Percentiles rank a stretch among this genome's conserved stretches.
Evolutionary conservation across 2,888 invertebrate species (phyloP).

Genomic region (Sarcophaga subvicina): DNA sequence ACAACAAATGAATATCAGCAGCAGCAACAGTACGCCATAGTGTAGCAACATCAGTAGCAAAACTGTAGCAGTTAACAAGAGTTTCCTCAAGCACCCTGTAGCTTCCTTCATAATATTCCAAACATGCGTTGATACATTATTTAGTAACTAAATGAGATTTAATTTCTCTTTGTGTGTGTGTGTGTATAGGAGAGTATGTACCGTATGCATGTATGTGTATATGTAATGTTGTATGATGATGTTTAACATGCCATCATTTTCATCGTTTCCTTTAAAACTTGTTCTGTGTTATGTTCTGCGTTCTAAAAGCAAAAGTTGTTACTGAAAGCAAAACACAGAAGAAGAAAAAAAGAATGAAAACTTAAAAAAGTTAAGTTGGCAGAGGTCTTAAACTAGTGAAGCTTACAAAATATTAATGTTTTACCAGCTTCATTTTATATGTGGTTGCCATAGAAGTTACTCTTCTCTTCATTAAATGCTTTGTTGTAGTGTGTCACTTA

Average conservation of each 20-base stretch:
- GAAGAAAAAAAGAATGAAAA: constrained; percentile 32
- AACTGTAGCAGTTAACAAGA: constrained; percentile 11
- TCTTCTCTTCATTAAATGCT: constrained; percentile 1
- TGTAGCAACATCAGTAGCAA: background rate
- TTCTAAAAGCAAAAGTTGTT: constrained; percentile 1
- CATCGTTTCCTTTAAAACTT: constrained; percentile 12
- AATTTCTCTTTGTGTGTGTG: background rate
- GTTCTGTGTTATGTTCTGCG: background rate
- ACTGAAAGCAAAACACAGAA: background rate
- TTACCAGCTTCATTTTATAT: constrained; percentile 21
- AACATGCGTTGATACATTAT: constrained; percentile 44
- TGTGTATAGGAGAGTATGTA: background rate
- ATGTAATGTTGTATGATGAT: constrained; percentile 43
- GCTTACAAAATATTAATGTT: constrained; percentile 32
- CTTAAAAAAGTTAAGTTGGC: constrained; percentile 58
- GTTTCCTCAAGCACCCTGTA: constrained; percentile 12
- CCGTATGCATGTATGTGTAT: background rate
- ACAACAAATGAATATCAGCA: constrained; percentile 8
- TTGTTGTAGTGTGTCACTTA: background rate
- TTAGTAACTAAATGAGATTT: constrained; percentile 32
- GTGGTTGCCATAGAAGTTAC: background rate
- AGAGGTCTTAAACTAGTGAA: constrained; percentile 52
- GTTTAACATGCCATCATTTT: constrained; percentile 33
- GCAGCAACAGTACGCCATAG: background rate
- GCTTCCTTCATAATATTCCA: background rate